A percentile compares a stretch with the other conserved stretches of the same genome.
Evolutionary conservation across 2,113 vertebrate genomes (phyloP).

Genomic region (Pampusana beccarii): DNA sequence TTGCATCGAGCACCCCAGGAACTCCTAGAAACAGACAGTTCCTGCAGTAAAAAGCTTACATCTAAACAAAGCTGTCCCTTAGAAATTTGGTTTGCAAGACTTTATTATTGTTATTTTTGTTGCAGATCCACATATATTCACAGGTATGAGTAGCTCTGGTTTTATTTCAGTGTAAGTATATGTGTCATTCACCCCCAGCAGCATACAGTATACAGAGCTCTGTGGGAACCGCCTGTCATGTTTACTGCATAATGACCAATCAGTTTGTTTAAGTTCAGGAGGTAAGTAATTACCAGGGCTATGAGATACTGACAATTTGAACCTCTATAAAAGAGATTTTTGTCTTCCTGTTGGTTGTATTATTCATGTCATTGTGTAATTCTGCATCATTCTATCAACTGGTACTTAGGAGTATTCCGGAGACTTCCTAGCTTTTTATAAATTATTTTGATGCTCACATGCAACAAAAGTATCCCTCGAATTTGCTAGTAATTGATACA

Average conservation of each 20-base stretch:
- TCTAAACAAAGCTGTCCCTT: not conserved
- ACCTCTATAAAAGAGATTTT: slow-evolving; percentile 19
- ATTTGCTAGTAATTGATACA: not conserved
- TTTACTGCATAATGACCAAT: not conserved
- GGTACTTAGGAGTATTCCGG: not conserved
- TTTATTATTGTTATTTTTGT: not conserved
- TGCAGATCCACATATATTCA: not conserved
- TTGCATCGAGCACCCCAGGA: not conserved
- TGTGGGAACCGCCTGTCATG: not conserved
- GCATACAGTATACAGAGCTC: not conserved
- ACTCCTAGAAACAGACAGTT: slow-evolving; percentile 14
- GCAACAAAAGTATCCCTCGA: not conserved
- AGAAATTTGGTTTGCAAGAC: not conserved
- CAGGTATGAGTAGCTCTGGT: not conserved
- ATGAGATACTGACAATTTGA: not conserved
- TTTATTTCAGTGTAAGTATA: not conserved
- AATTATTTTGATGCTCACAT: not conserved
- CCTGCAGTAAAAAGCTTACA: not conserved
- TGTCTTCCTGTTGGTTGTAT: slow-evolving; percentile 20
- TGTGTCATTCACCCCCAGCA: not conserved
- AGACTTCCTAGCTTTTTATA: not conserved
- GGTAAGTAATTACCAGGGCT: not conserved
- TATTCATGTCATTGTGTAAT: not conserved
- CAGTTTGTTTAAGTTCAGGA: not conserved
- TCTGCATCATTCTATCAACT: not conserved